Evolutionary conservation across 1,140 invertebrate species (phyloP).

Genomic region (Drosophila ironensis): DNA sequence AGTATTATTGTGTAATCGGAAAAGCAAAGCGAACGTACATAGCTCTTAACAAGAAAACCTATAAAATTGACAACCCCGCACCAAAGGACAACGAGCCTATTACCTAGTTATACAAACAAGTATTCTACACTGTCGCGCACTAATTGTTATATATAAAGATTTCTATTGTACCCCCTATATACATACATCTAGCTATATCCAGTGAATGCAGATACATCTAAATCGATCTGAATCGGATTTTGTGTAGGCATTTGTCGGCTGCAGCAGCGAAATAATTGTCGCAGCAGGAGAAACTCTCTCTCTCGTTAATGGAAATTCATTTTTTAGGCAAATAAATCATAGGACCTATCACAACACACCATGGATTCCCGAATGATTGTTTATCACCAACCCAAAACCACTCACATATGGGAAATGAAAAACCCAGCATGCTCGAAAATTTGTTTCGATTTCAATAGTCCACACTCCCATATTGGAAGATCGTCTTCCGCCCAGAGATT

Average conservation of each 20-base stretch:
- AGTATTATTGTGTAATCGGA: constrained; percentile 28
- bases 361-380: no score
- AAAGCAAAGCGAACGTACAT: neutral
- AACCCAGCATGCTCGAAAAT: neutral
- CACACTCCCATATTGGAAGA: neutral
- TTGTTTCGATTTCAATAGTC: constrained; percentile 7
- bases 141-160: constrained; percentile 37
- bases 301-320: no score
- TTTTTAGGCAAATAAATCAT: no score
- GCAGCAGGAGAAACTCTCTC: neutral
- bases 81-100: constrained; percentile 66
- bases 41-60: neutral
- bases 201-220: neutral
- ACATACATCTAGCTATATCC: no score
- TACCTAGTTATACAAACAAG: constrained; percentile 30
- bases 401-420: neutral
- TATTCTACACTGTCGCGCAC: constrained; percentile 16
- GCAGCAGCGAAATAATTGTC: constrained; percentile 1
- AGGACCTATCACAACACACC: no score
- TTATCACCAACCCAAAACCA: neutral
- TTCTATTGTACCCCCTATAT: constrained; percentile 4
- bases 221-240: no score
- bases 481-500: neutral
- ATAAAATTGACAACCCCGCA: constrained; percentile 37
- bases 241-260: constrained; percentile 12